Evolutionary conservation across 64 coral and sea anemone species (phyloP).

Genomic region (Actinia equina): DNA sequence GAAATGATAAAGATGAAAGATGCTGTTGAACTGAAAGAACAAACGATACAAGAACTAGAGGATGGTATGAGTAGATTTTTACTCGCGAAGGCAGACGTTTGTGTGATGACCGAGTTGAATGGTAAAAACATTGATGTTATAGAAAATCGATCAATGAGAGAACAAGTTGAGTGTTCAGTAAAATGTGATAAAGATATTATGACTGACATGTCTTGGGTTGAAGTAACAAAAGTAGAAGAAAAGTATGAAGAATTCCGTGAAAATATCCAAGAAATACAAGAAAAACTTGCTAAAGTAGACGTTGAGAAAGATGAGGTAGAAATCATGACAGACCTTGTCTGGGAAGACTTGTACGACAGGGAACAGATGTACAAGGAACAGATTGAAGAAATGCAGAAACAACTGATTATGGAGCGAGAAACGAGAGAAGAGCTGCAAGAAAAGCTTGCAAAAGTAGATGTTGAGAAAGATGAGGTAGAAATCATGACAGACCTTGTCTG

Average conservation of each 20-base stretch:
- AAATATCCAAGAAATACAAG: slow-evolving; percentile 38
- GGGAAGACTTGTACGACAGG: neutral
- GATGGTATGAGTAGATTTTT: neutral
- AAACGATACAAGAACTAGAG: neutral
- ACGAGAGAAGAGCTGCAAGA: neutral
- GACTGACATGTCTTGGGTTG: slow-evolving; percentile 45
- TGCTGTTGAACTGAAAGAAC: neutral
- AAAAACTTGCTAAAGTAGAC: neutral
- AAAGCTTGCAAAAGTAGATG: slow-evolving; percentile 31
- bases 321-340: neutral
- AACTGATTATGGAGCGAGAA: neutral
- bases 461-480: neutral
- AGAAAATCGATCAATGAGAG: neutral
- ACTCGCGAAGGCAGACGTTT: neutral
- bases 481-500: neutral
- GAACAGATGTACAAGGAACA: neutral
- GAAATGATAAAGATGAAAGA: neutral
- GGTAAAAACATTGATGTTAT: neutral
- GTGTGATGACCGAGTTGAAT: neutral
- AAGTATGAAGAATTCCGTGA: slow-evolving; percentile 37
- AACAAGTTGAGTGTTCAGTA: neutral
- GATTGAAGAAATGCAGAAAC: neutral
- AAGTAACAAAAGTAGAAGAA: slow-evolving; percentile 36
- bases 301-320: slow-evolving; percentile 8
- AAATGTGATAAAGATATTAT: slow-evolving; percentile 9